Percentiles rank a stretch among this genome's conserved stretches.
Evolutionary conservation across 2,113 vertebrate species (phyloP).

Genomic region (Morone saxatilis): DNA sequence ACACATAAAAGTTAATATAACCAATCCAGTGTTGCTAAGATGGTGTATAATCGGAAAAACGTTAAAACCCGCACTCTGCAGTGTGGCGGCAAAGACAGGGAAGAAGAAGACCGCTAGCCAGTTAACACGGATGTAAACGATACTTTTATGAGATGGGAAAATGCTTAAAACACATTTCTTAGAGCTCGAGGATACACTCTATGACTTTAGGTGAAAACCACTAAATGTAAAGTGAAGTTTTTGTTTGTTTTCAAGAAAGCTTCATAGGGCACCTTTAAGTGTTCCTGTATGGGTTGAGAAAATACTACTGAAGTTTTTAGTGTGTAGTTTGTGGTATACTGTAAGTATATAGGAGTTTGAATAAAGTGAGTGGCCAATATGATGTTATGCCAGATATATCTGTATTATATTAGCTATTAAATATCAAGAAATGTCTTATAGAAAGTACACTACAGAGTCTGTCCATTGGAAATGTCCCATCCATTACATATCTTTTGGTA

Average conservation of each 20-base stretch:
- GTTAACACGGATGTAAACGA: no score
- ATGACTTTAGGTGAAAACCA: not conserved
- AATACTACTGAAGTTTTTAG: not conserved
- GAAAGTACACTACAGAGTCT: no score
- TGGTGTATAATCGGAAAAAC: no score
- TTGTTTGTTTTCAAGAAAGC: not conserved
- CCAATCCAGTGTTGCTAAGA: not conserved
- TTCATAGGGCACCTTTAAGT: not conserved
- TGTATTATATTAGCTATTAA: not conserved
- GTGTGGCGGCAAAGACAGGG: no score
- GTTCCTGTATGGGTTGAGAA: not conserved
- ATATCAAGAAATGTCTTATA: no score
- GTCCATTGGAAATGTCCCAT: no score
- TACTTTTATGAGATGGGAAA: not conserved
- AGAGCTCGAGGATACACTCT: not conserved
- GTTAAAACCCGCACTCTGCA: no score
- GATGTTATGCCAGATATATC: no score
- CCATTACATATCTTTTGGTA: no score
- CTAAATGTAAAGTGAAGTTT: not conserved
- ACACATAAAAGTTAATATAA: not conserved
- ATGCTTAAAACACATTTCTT: not conserved
- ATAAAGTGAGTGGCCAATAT: not conserved
- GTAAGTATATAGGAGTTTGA: no score
- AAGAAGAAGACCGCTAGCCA: no score
- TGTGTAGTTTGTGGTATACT: not conserved